Evolutionary conservation across 2,113 vertebrate species (phyloP).

Genomic region (Sapajus apella): DNA sequence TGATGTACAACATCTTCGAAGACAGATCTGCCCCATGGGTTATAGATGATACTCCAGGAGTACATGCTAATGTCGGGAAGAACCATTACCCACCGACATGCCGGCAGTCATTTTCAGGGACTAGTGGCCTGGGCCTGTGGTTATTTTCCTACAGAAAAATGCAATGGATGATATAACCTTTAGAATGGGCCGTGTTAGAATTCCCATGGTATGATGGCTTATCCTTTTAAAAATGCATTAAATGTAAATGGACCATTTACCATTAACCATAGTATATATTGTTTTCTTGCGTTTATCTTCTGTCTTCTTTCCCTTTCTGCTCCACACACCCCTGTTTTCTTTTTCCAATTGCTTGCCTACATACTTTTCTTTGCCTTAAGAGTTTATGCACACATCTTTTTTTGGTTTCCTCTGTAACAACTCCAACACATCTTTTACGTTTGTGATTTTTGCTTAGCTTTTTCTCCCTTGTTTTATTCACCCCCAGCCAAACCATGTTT

Average conservation of each 20-base stretch:
- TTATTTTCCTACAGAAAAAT: constrained; percentile 55
- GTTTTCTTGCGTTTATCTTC: not conserved
- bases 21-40: not conserved
- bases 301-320: constrained; percentile 14
- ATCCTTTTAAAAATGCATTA: not conserved
- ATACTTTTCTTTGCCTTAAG: not conserved
- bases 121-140: not conserved
- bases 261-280: not conserved
- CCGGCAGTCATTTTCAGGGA: constrained; percentile 32
- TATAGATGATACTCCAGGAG: constrained; percentile 27
- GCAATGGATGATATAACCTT: constrained; percentile 18
- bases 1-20: not conserved
- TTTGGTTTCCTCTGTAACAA: constrained; percentile 41
- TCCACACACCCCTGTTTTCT: not conserved
- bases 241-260: constrained; percentile 43
- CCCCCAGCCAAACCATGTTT: not conserved
- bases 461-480: not conserved
- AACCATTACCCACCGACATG: constrained; percentile 23
- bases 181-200: constrained; percentile 11
- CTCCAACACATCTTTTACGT: constrained; percentile 40
- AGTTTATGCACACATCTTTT: not conserved
- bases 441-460: constrained; percentile 40
- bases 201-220: constrained; percentile 45
- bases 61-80: constrained; percentile 25
- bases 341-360: not conserved